These are phyloP conservation scores for Pangasius sanitwongsei DNA, from an alignment of 2,797 vertebrate genomes.

Conservation along the genomic window DNA sequence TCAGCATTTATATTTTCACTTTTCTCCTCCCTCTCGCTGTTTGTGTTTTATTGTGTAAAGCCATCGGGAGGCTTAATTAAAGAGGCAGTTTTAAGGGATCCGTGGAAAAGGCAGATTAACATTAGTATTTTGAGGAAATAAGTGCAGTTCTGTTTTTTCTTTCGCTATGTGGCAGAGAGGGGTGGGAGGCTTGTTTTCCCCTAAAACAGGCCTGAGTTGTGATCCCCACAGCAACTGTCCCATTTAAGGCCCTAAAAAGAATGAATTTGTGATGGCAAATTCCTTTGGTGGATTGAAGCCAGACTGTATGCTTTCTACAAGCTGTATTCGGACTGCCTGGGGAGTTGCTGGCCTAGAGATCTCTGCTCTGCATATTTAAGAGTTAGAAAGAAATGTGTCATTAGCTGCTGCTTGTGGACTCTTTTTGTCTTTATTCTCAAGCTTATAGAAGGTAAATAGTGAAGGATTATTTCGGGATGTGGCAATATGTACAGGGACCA, in stretches of 20 bases:
- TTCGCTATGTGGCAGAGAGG: not conserved
- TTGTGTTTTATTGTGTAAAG: conserved; percentile 25
- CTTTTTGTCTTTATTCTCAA: conserved; percentile 16
- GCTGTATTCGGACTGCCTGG: conserved; percentile 9
- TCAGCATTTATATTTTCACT: not conserved
- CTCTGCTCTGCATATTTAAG: conserved; percentile 16
- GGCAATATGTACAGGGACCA: not conserved
- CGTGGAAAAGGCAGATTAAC: conserved; percentile 41
- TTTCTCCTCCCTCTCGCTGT: not conserved
- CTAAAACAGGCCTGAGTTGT: conserved; percentile 8
- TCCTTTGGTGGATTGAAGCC: conserved; percentile 20
- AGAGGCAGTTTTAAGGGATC: conserved; percentile 42
- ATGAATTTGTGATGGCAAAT: conserved; percentile 13
- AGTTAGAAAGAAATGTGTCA: conserved; percentile 5
- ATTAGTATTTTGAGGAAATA: conserved; percentile 65
- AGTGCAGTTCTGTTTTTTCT: conserved; percentile 70
- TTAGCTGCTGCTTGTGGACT: conserved; percentile 35
- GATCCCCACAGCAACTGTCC: conserved; percentile 19
- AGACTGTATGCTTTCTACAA: conserved; percentile 23
- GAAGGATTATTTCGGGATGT: conserved; percentile 31
- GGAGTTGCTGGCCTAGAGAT: conserved; percentile 24
- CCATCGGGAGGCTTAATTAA: conserved; percentile 21
- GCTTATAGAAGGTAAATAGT: conserved; percentile 11
- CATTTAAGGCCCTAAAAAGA: conserved; percentile 30
- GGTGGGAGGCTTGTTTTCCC: not conserved